phyloP scores from a whole-genome alignment of 2,113 vertebrate species.

The Narcine bancroftii region DNA sequence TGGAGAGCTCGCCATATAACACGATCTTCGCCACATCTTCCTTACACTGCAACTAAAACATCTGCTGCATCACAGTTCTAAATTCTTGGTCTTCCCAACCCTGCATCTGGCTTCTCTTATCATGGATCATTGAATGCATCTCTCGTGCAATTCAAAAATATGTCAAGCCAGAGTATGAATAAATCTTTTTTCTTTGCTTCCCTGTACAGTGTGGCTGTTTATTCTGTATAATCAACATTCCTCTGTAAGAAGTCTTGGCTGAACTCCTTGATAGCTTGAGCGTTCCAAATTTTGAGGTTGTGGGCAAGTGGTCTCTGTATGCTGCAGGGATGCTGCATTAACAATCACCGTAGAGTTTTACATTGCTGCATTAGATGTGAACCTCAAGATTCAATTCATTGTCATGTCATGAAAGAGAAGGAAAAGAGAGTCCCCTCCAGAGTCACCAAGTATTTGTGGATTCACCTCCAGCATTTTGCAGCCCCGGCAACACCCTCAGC shows the following conservation, averaged over 20 bases:
- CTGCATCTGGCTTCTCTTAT: conserved; percentile 28
- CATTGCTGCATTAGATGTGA: background rate
- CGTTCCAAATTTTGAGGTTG: conserved; percentile 3
- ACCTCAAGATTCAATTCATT: too few species aligned
- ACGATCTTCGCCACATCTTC: too few species aligned
- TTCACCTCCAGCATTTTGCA: too few species aligned
- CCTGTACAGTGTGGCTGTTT: background rate
- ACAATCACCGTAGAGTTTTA: background rate
- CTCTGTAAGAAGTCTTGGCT: conserved; percentile 25
- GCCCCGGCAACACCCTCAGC: too few species aligned
- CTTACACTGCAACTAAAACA: conserved; percentile 6
- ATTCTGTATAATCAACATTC: conserved; percentile 36
- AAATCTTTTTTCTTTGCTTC: conserved; percentile 16
- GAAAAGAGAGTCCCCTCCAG: too few species aligned
- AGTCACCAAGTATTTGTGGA: too few species aligned
- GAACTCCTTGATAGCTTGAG: conserved; percentile 21
- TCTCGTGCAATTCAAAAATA: conserved; percentile 27
- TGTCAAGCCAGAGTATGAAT: conserved; percentile 22
- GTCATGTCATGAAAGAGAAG: too few species aligned
- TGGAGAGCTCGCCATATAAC: too few species aligned
- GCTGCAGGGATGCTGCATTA: background rate
- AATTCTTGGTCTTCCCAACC: conserved; percentile 33
- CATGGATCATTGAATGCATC: conserved; percentile 21
- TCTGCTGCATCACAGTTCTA: background rate
- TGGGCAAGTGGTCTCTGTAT: background rate